Evolutionary conservation across 2,797 vertebrate species (phyloP).

Genomic region (Tiaroga cobitis): DNA sequence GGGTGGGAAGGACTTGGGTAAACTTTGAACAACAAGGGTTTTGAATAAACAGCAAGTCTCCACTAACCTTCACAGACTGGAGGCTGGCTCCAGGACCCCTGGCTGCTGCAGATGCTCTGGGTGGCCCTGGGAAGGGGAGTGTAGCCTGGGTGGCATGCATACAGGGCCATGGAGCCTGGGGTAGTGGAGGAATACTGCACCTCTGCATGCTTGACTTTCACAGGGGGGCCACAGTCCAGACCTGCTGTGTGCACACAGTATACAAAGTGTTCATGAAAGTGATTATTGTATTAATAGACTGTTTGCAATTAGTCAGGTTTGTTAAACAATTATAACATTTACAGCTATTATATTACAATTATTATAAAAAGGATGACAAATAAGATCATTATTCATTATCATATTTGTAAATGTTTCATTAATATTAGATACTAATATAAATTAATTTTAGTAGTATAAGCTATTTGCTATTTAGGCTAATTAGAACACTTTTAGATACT

Average conservation of each 20-base stretch:
- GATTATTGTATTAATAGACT: not conserved
- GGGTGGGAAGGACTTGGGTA: constrained; percentile 1
- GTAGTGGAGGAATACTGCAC: constrained; percentile 84
- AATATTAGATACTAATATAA: not conserved
- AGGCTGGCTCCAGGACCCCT: constrained; percentile 89
- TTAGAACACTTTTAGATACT: not conserved
- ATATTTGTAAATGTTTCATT: not conserved
- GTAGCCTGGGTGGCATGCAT: constrained; percentile 85
- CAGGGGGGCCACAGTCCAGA: constrained; percentile 84
- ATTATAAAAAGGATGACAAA: not conserved
- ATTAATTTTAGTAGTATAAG: not conserved
- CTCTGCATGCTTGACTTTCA: constrained; percentile 84
- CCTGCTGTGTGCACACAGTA: constrained; percentile 71
- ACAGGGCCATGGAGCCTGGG: constrained; percentile 83
- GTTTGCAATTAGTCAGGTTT: not conserved
- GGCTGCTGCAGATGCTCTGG: constrained; percentile 82
- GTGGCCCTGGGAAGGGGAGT: constrained; percentile 77
- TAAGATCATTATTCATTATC: not conserved
- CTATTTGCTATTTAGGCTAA: not conserved
- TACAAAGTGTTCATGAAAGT: not conserved
- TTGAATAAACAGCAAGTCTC: constrained; percentile 37
- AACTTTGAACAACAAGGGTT: constrained; percentile 12
- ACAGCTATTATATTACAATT: not conserved
- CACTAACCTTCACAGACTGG: constrained; percentile 86
- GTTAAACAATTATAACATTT: not conserved